Evolutionary conservation across 2,888 invertebrate genomes (phyloP), one percentile per base, ranked within the genome.

Genomic region (Machimus atricapillus): DNA sequence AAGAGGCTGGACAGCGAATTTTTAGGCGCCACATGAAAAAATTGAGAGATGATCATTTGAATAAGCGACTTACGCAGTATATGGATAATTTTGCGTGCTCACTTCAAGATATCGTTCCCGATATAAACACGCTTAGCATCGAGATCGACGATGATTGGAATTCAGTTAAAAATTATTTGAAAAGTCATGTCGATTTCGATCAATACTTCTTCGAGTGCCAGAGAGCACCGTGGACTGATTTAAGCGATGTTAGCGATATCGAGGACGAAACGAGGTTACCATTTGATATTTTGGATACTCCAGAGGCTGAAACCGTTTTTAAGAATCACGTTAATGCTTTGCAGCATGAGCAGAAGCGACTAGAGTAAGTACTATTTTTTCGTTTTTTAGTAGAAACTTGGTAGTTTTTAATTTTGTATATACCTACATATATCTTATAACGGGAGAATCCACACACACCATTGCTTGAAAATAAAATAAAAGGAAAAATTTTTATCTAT

Each of bases 291-390:
- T 93, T 99, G 87, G 97, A 97, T 91, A 96, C 97, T 0, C 95
- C 96, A 85, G 98, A 98, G 92, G 98, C 98, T 0, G 98, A 98
- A 91, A 96, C 96, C 5, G 97, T 97, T 23, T 99, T 97, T 93
- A 96, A 97, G 91, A 97, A 97, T 90, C 98, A 97, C 92, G 95
- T 98, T 86, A 98, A 97, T 91, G 96, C 97, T 87, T 94, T 99
- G 87, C 97, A 98, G 91, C 97, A 97, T 91, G 98, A 98, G 91
- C 97, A 98, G 91, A 96, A 97, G 91, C 96, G 97, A 92, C 95
- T 97, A 91, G 98, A 98, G 97, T 98, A 93, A 95, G 97, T 94
- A 86, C 82, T 23, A 66, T 77, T 86, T 58, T 0, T 37, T 78
- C 12, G 12, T 40, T 40, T 40, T n/a, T 37, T 40, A 1, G 40